A percentile compares a stretch with the other conserved stretches of the same genome.
These are phyloP conservation scores for Pseudonaja textilis DNA, from an alignment of 2,113 vertebrate genomes.

Conservation along the genomic window DNA sequence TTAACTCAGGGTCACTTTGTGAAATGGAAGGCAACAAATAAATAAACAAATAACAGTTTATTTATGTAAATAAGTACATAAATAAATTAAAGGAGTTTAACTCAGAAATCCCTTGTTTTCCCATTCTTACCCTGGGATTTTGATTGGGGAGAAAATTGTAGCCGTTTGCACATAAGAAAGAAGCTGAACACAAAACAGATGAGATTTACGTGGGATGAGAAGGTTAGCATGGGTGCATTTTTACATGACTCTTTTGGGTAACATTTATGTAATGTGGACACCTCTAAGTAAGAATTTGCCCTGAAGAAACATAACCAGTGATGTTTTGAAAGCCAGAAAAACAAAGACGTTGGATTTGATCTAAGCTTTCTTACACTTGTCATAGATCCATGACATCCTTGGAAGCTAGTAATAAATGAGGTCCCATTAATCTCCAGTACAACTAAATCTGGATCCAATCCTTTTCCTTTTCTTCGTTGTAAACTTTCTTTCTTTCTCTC, in stretches of 20 bases:
- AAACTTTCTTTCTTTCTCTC: constrained; percentile 36
- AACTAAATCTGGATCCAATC: not conserved
- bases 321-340: not conserved
- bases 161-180: not conserved
- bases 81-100: not conserved
- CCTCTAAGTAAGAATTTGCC: not conserved
- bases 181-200: not conserved
- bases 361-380: not conserved
- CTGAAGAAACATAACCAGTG: not conserved
- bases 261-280: not conserved
- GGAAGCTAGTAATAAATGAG: not conserved
- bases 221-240: not conserved
- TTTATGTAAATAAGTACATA: not conserved
- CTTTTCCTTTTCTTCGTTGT: not conserved
- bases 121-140: not conserved
- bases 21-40: not conserved
- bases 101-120: too few relatives aligned
- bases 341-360: not conserved
- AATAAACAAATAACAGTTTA: not conserved
- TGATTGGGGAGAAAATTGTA: too few relatives aligned
- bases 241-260: not conserved
- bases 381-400: not conserved
- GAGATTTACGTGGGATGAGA: not conserved
- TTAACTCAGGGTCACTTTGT: not conserved
- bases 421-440: not conserved